Conservation (phyloP, 1,140 invertebrate species). For the Zaprionus kolodkinae region DNA sequence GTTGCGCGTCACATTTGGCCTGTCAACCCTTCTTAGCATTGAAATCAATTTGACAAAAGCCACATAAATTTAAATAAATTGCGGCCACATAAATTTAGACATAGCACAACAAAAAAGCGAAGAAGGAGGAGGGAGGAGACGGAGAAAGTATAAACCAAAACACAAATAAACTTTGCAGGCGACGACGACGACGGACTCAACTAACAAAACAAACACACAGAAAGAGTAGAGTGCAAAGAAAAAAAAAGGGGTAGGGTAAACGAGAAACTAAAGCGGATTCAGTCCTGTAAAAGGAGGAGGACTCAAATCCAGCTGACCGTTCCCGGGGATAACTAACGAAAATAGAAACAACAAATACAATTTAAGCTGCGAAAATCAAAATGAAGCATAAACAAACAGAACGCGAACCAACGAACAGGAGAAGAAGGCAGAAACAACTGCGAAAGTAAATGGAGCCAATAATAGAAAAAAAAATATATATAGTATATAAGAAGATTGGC, state of each 20-base stretch:
- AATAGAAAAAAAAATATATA: slow-evolving; percentile 57
- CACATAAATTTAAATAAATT: slow-evolving; percentile 82
- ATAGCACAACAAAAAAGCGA: slow-evolving; percentile 40
- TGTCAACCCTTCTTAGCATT: slow-evolving; percentile 79
- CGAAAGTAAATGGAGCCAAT: slow-evolving; percentile 77
- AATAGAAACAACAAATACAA: slow-evolving; percentile 80
- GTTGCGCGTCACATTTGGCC: slow-evolving; percentile 53
- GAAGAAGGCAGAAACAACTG: slow-evolving; percentile 24
- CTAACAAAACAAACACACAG: slow-evolving; percentile 71
- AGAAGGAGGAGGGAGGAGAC: slow-evolving; percentile 4
- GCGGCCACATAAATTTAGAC: slow-evolving; percentile 78
- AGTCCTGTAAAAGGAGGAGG: not conserved
- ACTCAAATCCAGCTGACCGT: slow-evolving; percentile 43
- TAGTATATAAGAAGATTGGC: slow-evolving; percentile 49
- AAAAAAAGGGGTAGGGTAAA: slow-evolving; percentile 58
- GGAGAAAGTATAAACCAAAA: slow-evolving; percentile 67
- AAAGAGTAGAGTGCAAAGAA: slow-evolving; percentile 2
- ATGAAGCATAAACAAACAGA: slow-evolving; percentile 78
- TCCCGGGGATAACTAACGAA: slow-evolving; percentile 59
- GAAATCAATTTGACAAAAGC: slow-evolving; percentile 81
- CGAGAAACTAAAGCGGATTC: slow-evolving; percentile 53
- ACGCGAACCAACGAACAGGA: slow-evolving; percentile 8
- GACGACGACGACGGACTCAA: slow-evolving; percentile 65
- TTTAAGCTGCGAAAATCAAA: slow-evolving; percentile 79
- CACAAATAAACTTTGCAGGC: slow-evolving; percentile 72